Conservation (phyloP, 2,797 vertebrate species). For the Sciurus carolinensis region DNA sequence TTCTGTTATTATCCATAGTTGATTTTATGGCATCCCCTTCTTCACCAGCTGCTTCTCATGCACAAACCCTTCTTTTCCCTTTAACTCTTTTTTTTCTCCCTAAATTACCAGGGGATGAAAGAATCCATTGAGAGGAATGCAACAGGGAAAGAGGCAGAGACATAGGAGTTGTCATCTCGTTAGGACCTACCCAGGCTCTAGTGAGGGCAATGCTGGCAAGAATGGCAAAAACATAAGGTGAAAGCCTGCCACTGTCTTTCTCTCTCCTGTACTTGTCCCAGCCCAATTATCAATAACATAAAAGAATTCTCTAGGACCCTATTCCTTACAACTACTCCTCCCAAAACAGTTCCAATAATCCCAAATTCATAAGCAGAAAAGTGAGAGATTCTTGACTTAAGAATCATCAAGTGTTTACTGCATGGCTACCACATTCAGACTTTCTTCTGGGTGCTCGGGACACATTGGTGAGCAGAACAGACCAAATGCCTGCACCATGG, state of each 20-base stretch:
- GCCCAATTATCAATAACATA: neutral
- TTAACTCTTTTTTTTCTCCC: neutral
- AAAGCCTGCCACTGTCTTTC: neutral
- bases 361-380: neutral
- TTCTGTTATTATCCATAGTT: neutral
- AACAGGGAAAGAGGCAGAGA: neutral
- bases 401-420: neutral
- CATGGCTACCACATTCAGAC: neutral
- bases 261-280: neutral
- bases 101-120: neutral
- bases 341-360: conserved; percentile 14
- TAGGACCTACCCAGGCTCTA: neutral
- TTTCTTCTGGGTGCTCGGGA: neutral
- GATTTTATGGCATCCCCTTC: neutral
- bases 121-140: neutral
- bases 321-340: neutral
- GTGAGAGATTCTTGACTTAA: neutral
- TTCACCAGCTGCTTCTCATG: neutral
- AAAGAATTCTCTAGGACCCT: neutral
- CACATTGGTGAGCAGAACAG: neutral
- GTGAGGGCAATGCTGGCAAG: neutral
- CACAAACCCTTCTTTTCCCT: neutral
- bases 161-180: neutral
- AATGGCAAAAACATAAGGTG: neutral
- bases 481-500: neutral